Evolutionary conservation across 2,113 vertebrate genomes (phyloP).

Genomic region (Psilopogon haemacephalus): DNA sequence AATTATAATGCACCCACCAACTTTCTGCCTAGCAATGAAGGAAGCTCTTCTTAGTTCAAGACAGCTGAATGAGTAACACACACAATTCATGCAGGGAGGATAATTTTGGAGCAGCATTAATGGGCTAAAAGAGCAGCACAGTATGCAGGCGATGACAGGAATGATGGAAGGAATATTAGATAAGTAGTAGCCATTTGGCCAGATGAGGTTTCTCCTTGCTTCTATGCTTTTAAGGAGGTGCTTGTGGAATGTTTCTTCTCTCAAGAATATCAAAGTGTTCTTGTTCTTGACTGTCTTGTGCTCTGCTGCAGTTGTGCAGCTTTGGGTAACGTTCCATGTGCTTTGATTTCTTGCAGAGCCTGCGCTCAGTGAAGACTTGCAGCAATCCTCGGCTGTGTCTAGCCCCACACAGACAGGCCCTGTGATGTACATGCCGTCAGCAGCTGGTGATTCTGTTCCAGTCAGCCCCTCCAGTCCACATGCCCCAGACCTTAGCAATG

Average conservation of each 20-base stretch:
- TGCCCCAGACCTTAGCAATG: constrained; percentile 81
- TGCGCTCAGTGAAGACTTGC: constrained; percentile 81
- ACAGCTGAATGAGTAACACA: constrained; percentile 12
- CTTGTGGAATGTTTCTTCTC: background rate
- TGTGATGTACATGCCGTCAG: constrained; percentile 79
- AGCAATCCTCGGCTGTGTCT: constrained; percentile 80
- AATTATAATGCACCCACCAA: constrained; percentile 10
- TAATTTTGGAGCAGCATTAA: constrained; percentile 14
- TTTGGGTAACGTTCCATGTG: background rate
- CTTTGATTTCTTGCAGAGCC: constrained; percentile 76
- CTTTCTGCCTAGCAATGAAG: background rate
- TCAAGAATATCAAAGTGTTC: background rate
- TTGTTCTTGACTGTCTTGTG: background rate
- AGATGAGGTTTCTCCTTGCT: background rate
- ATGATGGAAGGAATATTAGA: background rate
- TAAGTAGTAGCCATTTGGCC: background rate
- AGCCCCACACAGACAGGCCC: constrained; percentile 83
- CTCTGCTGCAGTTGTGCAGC: background rate
- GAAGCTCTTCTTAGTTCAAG: constrained; percentile 1
- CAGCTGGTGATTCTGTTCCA: constrained; percentile 80
- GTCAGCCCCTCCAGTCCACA: constrained; percentile 80
- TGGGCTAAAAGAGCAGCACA: background rate
- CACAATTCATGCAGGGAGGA: background rate
- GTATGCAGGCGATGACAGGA: background rate
- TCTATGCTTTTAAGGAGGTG: background rate